A percentile compares a stretch with the other conserved stretches of the same genome.
Conservation (phyloP, 2,888 invertebrate species). For the Pammene aurita region DNA sequence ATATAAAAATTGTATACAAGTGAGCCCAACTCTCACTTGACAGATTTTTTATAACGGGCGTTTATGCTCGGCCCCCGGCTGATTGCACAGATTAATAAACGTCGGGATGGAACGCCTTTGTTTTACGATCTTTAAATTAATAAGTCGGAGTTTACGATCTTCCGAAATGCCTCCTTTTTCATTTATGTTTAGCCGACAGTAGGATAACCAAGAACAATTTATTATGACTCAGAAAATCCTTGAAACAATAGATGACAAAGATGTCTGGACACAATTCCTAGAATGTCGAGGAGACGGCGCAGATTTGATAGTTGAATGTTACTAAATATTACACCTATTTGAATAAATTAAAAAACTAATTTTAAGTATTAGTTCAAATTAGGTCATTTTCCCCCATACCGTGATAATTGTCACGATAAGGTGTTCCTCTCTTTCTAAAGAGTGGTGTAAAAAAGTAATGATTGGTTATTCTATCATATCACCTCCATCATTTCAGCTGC, state of each 20-base stretch:
- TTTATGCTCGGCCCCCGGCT: constrained; percentile 37
- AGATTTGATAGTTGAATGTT: too few species aligned
- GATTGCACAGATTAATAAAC: constrained; percentile 52
- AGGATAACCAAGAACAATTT: background rate
- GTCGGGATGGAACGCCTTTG: constrained; percentile 44
- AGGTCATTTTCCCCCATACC: too few species aligned
- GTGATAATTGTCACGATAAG: too few species aligned
- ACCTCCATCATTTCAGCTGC: too few species aligned
- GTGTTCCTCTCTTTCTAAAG: too few species aligned
- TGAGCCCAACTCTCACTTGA: background rate
- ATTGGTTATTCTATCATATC: too few species aligned
- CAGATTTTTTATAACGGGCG: constrained; percentile 31
- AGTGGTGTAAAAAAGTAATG: too few species aligned
- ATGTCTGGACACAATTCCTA: background rate
- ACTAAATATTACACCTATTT: too few species aligned
- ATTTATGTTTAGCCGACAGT: constrained; percentile 33
- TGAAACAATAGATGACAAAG: background rate
- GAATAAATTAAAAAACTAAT: too few species aligned
- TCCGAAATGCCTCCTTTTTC: constrained; percentile 36
- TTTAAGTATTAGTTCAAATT: too few species aligned
- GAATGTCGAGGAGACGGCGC: too few species aligned
- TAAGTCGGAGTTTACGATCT: constrained; percentile 47
- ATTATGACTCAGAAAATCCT: background rate
- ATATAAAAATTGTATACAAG: too few species aligned
- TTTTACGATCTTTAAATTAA: constrained; percentile 51